Conservation (phyloP, 2,113 vertebrate genomes). For the Phyllostomus hastatus region DNA sequence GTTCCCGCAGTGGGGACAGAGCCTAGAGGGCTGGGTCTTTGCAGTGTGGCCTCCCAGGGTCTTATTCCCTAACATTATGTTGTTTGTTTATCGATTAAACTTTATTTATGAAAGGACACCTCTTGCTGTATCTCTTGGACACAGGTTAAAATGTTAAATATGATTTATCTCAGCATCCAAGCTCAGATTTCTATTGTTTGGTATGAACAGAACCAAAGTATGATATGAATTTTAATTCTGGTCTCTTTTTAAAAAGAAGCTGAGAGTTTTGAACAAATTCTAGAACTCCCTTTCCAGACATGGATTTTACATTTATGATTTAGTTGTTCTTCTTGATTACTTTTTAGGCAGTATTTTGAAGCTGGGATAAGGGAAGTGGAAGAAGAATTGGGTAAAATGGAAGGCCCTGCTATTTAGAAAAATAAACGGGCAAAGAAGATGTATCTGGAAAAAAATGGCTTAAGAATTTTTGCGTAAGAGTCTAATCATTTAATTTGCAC, state of each 20-base stretch:
- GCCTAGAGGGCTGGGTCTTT: background rate
- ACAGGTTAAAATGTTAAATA: slow-evolving; percentile 20
- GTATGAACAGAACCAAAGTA: background rate
- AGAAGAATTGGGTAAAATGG: slow-evolving; percentile 27
- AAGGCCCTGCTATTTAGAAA: slow-evolving; percentile 27
- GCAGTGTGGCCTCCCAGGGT: background rate
- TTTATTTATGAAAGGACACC: background rate
- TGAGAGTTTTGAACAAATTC: slow-evolving; percentile 32
- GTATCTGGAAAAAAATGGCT: background rate
- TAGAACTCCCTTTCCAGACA: slow-evolving; percentile 40
- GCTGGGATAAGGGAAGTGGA: slow-evolving; percentile 10
- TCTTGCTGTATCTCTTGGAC: background rate
- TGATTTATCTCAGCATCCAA: background rate
- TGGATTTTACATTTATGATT: background rate
- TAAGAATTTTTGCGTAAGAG: background rate
- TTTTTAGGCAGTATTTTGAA: slow-evolving; percentile 31
- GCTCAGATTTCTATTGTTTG: slow-evolving; percentile 44
- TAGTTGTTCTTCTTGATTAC: background rate
- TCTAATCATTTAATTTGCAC: background rate
- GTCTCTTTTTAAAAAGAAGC: slow-evolving; percentile 7
- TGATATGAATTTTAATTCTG: slow-evolving; percentile 30
- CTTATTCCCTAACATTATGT: slow-evolving; percentile 14
- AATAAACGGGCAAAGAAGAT: background rate
- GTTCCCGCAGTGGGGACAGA: background rate
- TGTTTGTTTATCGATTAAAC: slow-evolving; percentile 2